Conservation (phyloP, 2,888 invertebrate genomes). For the Drosophila silvestris region DNA sequence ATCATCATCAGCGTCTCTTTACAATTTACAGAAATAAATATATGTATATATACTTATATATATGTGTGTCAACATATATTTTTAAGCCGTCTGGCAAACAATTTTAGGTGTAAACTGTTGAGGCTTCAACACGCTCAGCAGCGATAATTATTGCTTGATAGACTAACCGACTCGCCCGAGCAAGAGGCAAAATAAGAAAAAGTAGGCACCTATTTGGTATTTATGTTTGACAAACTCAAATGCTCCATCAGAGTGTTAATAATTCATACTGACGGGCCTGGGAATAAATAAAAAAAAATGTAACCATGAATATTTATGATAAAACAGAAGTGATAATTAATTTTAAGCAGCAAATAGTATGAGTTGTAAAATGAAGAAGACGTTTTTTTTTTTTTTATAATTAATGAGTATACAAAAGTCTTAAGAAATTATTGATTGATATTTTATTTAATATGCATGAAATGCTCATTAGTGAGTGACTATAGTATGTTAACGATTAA, state of each 20-base stretch:
- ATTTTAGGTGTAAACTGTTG: slow-evolving; percentile 62
- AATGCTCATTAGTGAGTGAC: not conserved
- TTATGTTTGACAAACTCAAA: slow-evolving; percentile 61
- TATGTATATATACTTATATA: slow-evolving; percentile 8
- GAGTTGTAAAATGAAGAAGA: not conserved
- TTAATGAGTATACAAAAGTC: not conserved
- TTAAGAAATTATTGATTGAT: not conserved
- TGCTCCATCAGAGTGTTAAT: slow-evolving; percentile 51
- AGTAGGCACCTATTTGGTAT: slow-evolving; percentile 34
- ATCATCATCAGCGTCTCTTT: slow-evolving; percentile 42
- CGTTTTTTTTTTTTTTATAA: not conserved
- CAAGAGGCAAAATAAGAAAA: slow-evolving; percentile 36
- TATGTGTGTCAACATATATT: slow-evolving; percentile 15
- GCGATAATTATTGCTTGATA: slow-evolving; percentile 67
- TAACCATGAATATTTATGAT: slow-evolving; percentile 34
- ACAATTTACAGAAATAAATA: slow-evolving; percentile 20
- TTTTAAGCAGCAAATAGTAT: slow-evolving; percentile 17
- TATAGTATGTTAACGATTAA: not conserved
- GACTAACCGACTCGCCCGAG: slow-evolving; percentile 33
- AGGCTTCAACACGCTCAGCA: slow-evolving; percentile 48
- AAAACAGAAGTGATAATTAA: slow-evolving; percentile 46
- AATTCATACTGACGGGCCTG: slow-evolving; percentile 45
- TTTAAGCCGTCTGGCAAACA: slow-evolving; percentile 59
- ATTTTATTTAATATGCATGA: not conserved
- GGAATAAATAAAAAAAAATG: slow-evolving; percentile 16